Evolutionary conservation across 1,140 invertebrate genomes (phyloP).

Genomic region (Drosophila orena): DNA sequence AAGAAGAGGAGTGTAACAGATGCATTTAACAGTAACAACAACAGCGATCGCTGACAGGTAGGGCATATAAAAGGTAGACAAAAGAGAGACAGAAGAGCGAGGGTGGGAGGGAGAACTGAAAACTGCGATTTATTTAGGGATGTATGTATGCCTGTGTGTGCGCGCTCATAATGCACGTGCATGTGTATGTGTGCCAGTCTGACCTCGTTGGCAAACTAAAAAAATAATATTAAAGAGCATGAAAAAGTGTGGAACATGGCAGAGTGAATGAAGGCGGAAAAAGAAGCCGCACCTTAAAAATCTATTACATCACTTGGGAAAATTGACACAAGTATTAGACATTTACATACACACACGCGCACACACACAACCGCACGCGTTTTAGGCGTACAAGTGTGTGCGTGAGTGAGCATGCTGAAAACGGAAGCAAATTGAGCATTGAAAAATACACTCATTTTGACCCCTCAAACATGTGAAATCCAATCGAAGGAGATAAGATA

Average conservation of each 20-base stretch:
- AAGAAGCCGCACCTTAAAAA: constrained; percentile 73
- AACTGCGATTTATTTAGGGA: constrained; percentile 51
- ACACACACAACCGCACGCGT: background rate
- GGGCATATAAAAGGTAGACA: constrained; percentile 14
- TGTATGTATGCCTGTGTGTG: constrained; percentile 17
- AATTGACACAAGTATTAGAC: constrained; percentile 60
- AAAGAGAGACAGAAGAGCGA: background rate
- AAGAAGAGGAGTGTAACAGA: constrained; percentile 27
- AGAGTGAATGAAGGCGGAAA: constrained; percentile 30
- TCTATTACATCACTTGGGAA: constrained; percentile 75
- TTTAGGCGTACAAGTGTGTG: constrained; percentile 6
- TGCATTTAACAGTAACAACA: constrained; percentile 33
- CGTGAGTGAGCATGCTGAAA: constrained; percentile 2
- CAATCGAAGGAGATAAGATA: constrained; percentile 22
- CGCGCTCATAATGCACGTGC: constrained; percentile 17
- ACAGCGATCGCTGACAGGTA: constrained; percentile 46
- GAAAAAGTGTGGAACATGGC: constrained; percentile 32
- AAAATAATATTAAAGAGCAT: constrained; percentile 37
- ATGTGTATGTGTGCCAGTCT: constrained; percentile 38
- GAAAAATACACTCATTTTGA: constrained; percentile 15
- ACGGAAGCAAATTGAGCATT: constrained; percentile 39
- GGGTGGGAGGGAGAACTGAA: constrained; percentile 30
- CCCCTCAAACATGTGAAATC: constrained; percentile 28
- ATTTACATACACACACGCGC: constrained; percentile 29
- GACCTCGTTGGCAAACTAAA: constrained; percentile 59